Evolutionary conservation across 2,888 invertebrate species (phyloP).

Genomic region (Leptinotarsa tumamoca): DNA sequence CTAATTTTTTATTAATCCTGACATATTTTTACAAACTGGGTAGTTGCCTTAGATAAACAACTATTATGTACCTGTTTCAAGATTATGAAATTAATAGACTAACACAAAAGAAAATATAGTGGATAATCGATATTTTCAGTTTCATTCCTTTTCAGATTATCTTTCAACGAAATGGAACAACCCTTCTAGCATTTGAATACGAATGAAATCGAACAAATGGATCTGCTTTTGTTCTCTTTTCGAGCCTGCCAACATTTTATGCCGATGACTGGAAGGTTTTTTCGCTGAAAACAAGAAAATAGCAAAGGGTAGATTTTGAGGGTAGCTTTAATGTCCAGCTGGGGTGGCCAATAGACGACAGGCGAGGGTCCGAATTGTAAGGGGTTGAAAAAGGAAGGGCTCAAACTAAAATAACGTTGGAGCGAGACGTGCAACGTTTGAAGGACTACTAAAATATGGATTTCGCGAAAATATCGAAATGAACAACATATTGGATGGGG

Average conservation of each 20-base stretch:
- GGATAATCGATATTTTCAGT: too few relatives aligned
- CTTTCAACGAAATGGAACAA: background rate
- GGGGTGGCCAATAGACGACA: conserved; percentile 57
- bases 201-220: conserved; percentile 23
- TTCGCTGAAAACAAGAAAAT: conserved; percentile 51
- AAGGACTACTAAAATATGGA: conserved; percentile 49
- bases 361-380: conserved; percentile 57
- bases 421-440: conserved; percentile 32
- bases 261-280: conserved; percentile 52
- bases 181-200: conserved; percentile 26
- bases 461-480: conserved; percentile 47
- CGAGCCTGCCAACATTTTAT: conserved; percentile 35
- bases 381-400: conserved; percentile 52
- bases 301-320: conserved; percentile 59
- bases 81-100: too few relatives aligned
- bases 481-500: conserved; percentile 51
- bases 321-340: conserved; percentile 60
- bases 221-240: conserved; percentile 23
- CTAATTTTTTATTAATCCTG: too few relatives aligned
- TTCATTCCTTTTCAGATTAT: background rate
- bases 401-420: conserved; percentile 45
- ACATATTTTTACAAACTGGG: too few relatives aligned
- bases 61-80: too few relatives aligned
- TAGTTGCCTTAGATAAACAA: too few relatives aligned
- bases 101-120: too few relatives aligned